Evolutionary conservation across 2,888 invertebrate genomes (phyloP).

Genomic region (Cerceris ruficornis): DNA sequence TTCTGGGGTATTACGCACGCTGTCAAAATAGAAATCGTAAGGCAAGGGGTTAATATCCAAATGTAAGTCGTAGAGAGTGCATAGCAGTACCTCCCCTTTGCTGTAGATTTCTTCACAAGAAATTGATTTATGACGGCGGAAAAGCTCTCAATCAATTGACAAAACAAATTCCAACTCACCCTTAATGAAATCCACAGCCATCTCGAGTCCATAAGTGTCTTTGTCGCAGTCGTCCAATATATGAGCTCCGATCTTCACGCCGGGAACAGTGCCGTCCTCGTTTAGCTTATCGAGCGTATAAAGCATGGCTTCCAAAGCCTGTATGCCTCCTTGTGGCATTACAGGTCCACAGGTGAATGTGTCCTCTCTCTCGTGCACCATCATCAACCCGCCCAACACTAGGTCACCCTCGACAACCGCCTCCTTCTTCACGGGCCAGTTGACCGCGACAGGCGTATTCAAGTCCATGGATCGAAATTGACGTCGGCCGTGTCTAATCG

Average conservation of each 20-base stretch:
- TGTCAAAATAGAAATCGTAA: no score
- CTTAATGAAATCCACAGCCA: slow-evolving; percentile 96
- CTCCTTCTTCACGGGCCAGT: slow-evolving; percentile 93
- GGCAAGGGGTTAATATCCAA: no score
- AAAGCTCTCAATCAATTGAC: no score
- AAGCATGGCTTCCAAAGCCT: slow-evolving; percentile 94
- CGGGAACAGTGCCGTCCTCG: slow-evolving; percentile 85
- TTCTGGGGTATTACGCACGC: no score
- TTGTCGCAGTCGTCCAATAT: slow-evolving; percentile 96
- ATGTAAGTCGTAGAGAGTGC: no score
- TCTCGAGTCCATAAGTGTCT: slow-evolving; percentile 95
- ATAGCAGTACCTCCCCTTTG: no score
- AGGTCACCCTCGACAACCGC: slow-evolving; percentile 94
- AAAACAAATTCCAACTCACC: slow-evolving; percentile 84
- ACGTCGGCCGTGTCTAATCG: slow-evolving; percentile 73
- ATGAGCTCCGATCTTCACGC: slow-evolving; percentile 90
- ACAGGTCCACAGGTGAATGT: slow-evolving; percentile 91
- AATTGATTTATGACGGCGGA: no score
- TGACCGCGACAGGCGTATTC: slow-evolving; percentile 70
- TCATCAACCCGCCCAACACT: slow-evolving; percentile 94
- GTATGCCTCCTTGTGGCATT: slow-evolving; percentile 94
- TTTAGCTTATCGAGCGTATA: slow-evolving; percentile 91
- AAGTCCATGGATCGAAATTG: slow-evolving; percentile 71
- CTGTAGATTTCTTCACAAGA: no score
- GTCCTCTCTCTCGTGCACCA: slow-evolving; percentile 96